These are phyloP conservation scores for Diaprepes abbreviatus DNA, from an alignment of 2,888 invertebrate genomes.

Conservation along the genomic window DNA sequence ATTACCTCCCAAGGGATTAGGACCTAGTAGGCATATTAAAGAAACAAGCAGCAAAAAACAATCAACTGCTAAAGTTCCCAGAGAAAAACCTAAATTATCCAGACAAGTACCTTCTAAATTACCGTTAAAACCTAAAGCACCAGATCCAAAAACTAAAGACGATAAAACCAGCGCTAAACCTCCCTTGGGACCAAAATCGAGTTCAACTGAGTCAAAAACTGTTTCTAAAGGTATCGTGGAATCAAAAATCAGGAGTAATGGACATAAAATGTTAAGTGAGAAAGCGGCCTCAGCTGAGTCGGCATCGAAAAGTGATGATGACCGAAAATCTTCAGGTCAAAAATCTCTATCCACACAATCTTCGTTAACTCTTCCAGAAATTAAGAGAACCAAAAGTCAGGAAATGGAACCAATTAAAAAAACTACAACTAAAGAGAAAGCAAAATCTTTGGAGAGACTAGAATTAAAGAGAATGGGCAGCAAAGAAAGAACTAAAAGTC, in stretches of 20 bases:
- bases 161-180: constrained; percentile 37
- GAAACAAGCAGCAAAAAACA: constrained; percentile 36
- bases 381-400: constrained; percentile 74
- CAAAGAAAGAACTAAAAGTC: constrained; percentile 79
- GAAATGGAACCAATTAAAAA: constrained; percentile 72
- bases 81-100: constrained; percentile 34
- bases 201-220: constrained; percentile 32
- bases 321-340: constrained; percentile 64
- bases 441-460: constrained; percentile 78
- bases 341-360: constrained; percentile 62
- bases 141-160: constrained; percentile 43
- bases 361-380: constrained; percentile 62
- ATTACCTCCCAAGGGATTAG: constrained; percentile 46
- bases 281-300: constrained; percentile 53
- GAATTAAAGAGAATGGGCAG: constrained; percentile 72
- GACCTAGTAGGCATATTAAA: constrained; percentile 45
- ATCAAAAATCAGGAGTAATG: constrained; percentile 10
- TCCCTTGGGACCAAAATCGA: constrained; percentile 27
- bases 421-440: constrained; percentile 73
- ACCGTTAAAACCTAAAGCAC: constrained; percentile 50
- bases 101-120: constrained; percentile 53
- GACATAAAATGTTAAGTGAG: constrained; percentile 49
- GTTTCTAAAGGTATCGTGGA: constrained; percentile 12
- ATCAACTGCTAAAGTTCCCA: constrained; percentile 47
- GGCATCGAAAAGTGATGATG: constrained; percentile 48